Evolutionary conservation across 2,797 vertebrate genomes (phyloP), one percentile per base, ranked within the genome.

Genomic region (Epinephelus malabaricus): DNA sequence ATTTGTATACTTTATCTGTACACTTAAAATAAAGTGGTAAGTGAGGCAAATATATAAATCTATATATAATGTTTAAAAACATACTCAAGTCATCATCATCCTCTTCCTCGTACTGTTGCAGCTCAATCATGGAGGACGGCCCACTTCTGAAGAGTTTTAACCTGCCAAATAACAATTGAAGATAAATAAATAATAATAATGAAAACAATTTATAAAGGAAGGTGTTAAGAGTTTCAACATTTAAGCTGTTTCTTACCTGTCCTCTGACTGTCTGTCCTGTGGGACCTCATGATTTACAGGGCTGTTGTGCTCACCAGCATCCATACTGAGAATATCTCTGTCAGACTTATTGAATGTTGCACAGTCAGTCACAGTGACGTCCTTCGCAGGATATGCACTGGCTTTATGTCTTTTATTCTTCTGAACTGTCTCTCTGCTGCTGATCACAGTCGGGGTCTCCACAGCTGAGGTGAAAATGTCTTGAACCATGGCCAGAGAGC

Each of bases 121-220:
- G 59, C 17, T 86, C 81, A 60, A 96, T 84, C 88, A 95, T 88
- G 55, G 93, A 95, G 7, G 89, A 91, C 0, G 93, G 95, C 11
- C 95, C 95, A 82, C 95, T 96, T 75, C 14, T 86, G 15, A 91
- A 47, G 45, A 40, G 38, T 6, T 64, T 70, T 11, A 30, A 73
- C 84, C 94, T 85, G 70, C 69, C 23, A 82, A 64, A 83, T 51
- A 73, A 83, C 49, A 73, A 38, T 2, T 43, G 11, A 43, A n/a
- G 60, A 56, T 2, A 23, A 10, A 19, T 1, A 5, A 43, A 3
- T 19, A 54, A 53, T 0, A 11, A 1, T 9, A 43, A 45, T 46
- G 4, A 2, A 60, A 43, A 19, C 17, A 40, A 55, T n/a, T 6
- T 1, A 12, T 1, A 21, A 2, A n/a, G 8, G 18, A 4, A 40